Base-by-base conservation (phyloP, 2,113 vertebrate genomes). In the Todiramphus saurophagus region DNA sequence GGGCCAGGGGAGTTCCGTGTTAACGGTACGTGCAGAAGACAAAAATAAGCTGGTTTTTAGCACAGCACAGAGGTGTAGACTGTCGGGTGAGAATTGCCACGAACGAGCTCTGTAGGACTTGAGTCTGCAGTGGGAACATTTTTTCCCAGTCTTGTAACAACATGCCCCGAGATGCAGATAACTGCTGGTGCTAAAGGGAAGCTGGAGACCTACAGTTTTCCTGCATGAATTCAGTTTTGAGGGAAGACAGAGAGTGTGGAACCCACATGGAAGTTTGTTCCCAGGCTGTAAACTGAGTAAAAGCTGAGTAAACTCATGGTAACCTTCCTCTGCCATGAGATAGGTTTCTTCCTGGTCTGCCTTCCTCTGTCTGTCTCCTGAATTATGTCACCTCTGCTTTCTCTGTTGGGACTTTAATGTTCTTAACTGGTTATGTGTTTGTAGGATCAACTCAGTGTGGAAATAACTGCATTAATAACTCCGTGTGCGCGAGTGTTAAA, bases 41-140 rank as follows among this genome's bases (percentile, higher is more conserved):
- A 56, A 33, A 76, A 76, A 51, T 30, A 48, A 50, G 37, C 33
- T 77, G 44, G 0, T 3, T 78, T 93, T 46, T 39, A 33, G n/a
- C 46, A 12, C 12, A 1, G 30, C 3, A 17, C 23, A 56, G 77
- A 46, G 77, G 56, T 78, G 70, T 6, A 50, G 56, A 11, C 16
- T 88, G 27, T 18, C 0, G 4, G 30, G 33, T 87, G 39, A 55
- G 16, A 67, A 20, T 37, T n/a, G 59, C 59, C 33, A 3, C 1
- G 3, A 24, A 18, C 0, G 1, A 89, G 27, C 0, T 0, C 39
- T 11, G 35, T 2, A 2, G 43, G 12, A 6, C n/a, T 75, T 0
- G 1, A 62, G 64, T 41, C 48, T 85, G 62, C 5, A 1, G 4
- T 44, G 31, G 64, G 46, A 90, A 4, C 9, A 25, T 23, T 14